Conservation (phyloP, 2,113 vertebrate genomes). For the Lycaon pictus region DNA sequence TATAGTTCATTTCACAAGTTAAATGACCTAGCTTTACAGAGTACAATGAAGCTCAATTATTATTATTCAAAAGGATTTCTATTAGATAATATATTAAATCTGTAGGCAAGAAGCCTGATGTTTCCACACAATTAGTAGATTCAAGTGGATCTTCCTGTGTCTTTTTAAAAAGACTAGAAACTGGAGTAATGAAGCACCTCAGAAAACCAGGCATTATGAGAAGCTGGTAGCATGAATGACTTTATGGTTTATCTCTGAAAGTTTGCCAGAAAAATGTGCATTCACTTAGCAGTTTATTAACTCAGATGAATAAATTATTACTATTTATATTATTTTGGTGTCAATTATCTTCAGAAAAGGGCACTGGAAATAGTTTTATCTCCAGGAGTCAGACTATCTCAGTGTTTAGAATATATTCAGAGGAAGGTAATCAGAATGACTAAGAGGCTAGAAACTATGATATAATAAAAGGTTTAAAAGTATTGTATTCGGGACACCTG, state of each 20-base stretch:
- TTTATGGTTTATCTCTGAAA: not conserved
- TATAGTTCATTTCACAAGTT: constrained; percentile 46
- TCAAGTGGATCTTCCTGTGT: not conserved
- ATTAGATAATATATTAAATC: not conserved
- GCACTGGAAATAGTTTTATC: not conserved
- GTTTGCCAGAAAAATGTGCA: not conserved
- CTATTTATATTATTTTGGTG: not conserved
- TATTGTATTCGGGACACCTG: not conserved
- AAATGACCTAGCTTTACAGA: constrained; percentile 48
- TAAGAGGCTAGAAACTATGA: not conserved
- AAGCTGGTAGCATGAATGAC: not conserved
- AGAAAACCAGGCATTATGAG: not conserved
- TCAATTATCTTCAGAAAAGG: not conserved
- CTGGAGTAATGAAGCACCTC: not conserved
- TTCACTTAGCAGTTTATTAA: not conserved
- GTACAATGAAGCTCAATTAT: constrained; percentile 1
- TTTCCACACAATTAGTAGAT: not conserved
- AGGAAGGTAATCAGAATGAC: not conserved
- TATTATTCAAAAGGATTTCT: not conserved
- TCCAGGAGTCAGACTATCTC: not conserved
- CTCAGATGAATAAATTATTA: not conserved
- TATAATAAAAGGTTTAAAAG: not conserved
- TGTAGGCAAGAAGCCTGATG: not conserved
- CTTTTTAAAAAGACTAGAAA: not conserved
- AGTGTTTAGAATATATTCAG: not conserved